Evolutionary conservation across 2,888 invertebrate species (phyloP).

Genomic region (Plagiodera versicolora): DNA sequence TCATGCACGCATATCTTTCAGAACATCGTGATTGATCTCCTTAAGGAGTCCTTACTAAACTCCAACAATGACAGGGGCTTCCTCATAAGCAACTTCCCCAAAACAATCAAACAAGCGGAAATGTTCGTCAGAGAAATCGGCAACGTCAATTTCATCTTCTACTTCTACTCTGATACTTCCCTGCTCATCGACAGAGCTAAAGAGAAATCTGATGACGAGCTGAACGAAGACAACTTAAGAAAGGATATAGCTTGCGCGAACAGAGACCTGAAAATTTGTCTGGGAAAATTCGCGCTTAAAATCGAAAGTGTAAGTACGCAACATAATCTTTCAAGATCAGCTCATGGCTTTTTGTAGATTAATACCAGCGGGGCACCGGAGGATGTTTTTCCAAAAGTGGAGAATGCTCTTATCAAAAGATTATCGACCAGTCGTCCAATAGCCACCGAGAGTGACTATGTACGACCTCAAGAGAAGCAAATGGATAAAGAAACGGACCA

Average conservation of each 20-base stretch:
- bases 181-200: slow-evolving; percentile 36
- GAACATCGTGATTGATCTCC: slow-evolving; percentile 60
- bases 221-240: slow-evolving; percentile 30
- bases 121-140: slow-evolving; percentile 48
- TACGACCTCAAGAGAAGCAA: slow-evolving; percentile 16
- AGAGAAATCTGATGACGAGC: slow-evolving; percentile 18
- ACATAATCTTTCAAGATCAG: neutral
- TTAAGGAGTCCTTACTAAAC: slow-evolving; percentile 61
- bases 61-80: slow-evolving; percentile 57
- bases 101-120: slow-evolving; percentile 53
- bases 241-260: slow-evolving; percentile 35
- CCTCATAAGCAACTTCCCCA: slow-evolving; percentile 62
- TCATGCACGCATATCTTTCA: slow-evolving; percentile 38
- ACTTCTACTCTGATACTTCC: slow-evolving; percentile 41
- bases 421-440: slow-evolving; percentile 24
- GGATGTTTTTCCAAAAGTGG: slow-evolving; percentile 26
- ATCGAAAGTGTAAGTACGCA: slow-evolving; percentile 29
- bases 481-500: neutral
- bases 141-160: slow-evolving; percentile 46
- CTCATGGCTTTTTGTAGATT: slow-evolving; percentile 17
- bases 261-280: slow-evolving; percentile 39
- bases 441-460: slow-evolving; percentile 26
- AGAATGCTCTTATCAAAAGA: slow-evolving; percentile 19
- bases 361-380: slow-evolving; percentile 26
- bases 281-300: slow-evolving; percentile 27